Percentiles rank a stretch among this genome's conserved stretches.
Conservation (phyloP, 37 sponge, comb jelly and placozoan genomes). For the Spongilla lacustris region DNA sequence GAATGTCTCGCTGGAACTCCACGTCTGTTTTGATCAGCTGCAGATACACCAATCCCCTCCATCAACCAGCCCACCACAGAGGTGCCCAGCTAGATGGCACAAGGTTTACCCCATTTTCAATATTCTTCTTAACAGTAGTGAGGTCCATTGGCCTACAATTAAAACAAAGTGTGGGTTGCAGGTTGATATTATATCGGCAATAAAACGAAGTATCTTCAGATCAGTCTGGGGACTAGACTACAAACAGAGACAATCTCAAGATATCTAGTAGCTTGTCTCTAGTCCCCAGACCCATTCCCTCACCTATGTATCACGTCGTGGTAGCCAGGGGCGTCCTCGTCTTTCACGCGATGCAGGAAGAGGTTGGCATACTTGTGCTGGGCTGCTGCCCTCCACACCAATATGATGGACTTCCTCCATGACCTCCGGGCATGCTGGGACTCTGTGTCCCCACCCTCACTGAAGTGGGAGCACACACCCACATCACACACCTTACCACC, state of each 20-base stretch:
- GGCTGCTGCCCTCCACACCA: slow-evolving; percentile 92
- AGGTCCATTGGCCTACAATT: slow-evolving; percentile 87
- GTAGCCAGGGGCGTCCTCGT: slow-evolving; percentile 96
- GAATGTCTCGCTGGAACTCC: slow-evolving; percentile 94
- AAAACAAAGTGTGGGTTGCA: too few relatives aligned
- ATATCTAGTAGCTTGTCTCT: too few relatives aligned
- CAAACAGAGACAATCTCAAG: too few relatives aligned
- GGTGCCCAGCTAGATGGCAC: too few relatives aligned
- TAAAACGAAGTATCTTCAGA: too few relatives aligned
- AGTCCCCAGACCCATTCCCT: background rate
- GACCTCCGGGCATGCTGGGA: slow-evolving; percentile 40
- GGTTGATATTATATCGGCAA: too few relatives aligned
- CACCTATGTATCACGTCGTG: slow-evolving; percentile 70
- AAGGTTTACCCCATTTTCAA: slow-evolving; percentile 86
- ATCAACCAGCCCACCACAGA: background rate
- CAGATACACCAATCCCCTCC: background rate
- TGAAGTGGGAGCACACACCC: slow-evolving; percentile 7
- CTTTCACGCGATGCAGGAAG: slow-evolving; percentile 95
- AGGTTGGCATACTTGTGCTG: slow-evolving; percentile 97
- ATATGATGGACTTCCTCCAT: slow-evolving; percentile 91
- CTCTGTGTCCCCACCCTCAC: slow-evolving; percentile 44
- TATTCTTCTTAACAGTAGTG: slow-evolving; percentile 82
- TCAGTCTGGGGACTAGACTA: background rate
- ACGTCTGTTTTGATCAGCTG: slow-evolving; percentile 80
- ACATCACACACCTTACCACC: too few relatives aligned